A percentile compares a stretch with the other conserved stretches of the same genome.
phyloP scores from a whole-genome alignment of 2,113 vertebrate species.

The Silurus meridionalis region DNA sequence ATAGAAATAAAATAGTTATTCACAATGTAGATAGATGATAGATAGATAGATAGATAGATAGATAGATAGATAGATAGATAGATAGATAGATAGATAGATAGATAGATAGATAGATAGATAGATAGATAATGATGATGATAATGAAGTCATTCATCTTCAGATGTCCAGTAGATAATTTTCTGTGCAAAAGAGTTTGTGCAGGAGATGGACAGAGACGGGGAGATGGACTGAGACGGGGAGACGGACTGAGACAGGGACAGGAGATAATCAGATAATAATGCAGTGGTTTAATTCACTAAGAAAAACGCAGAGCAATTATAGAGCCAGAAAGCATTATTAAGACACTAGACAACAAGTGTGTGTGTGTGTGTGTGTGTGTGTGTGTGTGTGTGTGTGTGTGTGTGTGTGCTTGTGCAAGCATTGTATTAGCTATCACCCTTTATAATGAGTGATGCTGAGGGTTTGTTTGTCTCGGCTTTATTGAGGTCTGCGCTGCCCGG shows the following conservation, averaged over 20 bases:
- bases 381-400: background rate
- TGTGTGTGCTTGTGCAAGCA: too few relatives aligned
- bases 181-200: too few relatives aligned
- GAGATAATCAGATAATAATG: slow-evolving; percentile 56
- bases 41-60: background rate
- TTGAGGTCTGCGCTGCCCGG: background rate
- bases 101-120: too few relatives aligned
- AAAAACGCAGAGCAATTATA: slow-evolving; percentile 66
- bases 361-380: background rate
- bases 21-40: too few relatives aligned
- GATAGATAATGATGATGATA: background rate
- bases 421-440: background rate
- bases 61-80: too few relatives aligned
- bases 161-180: too few relatives aligned
- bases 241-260: background rate
- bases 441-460: background rate
- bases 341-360: background rate
- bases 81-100: too few relatives aligned
- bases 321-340: background rate
- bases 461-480: slow-evolving; percentile 22
- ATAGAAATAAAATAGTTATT: too few relatives aligned
- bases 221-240: too few relatives aligned
- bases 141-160: too few relatives aligned
- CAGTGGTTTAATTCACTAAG: slow-evolving; percentile 59
- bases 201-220: too few relatives aligned